Evolutionary conservation across 2,888 invertebrate genomes (phyloP).

Genomic region (Eristalinus sepulchralis): DNA sequence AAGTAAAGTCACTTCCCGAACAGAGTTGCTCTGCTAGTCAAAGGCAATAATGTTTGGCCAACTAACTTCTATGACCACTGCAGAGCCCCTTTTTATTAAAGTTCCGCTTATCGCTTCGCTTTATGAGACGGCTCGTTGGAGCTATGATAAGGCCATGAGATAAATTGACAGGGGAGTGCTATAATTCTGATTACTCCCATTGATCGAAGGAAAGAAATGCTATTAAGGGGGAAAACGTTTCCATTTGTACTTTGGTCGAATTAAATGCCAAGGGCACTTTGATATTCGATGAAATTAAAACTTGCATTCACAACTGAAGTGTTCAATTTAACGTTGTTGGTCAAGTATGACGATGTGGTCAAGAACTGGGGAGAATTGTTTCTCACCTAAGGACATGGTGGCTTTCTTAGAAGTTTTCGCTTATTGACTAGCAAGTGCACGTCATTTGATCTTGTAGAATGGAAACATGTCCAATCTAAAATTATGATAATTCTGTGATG

Average conservation of each 20-base stretch:
- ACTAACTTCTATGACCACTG: constrained; percentile 65
- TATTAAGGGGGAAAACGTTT: constrained; percentile 30
- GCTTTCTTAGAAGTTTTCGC: too few relatives aligned
- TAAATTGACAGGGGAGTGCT: constrained; percentile 49
- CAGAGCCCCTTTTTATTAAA: constrained; percentile 70
- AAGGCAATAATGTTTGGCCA: constrained; percentile 58
- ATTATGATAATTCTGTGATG: too few relatives aligned
- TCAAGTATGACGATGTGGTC: too few relatives aligned
- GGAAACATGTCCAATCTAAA: too few relatives aligned
- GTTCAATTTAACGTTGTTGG: too few relatives aligned
- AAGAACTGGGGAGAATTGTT: too few relatives aligned
- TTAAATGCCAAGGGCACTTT: not conserved
- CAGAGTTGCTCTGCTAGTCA: constrained; percentile 23
- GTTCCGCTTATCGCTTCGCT: constrained; percentile 40
- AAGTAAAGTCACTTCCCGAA: not conserved
- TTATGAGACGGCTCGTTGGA: constrained; percentile 16
- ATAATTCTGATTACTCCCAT: constrained; percentile 49
- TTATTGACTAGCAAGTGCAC: too few relatives aligned
- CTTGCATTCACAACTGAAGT: not conserved
- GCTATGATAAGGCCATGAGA: constrained; percentile 51
- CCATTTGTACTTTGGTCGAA: constrained; percentile 20
- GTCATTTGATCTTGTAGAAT: too few relatives aligned
- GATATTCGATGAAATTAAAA: not conserved
- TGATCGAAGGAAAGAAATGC: constrained; percentile 17
- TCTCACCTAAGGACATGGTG: too few relatives aligned